A percentile compares a stretch with the other conserved stretches of the same genome.
These are phyloP conservation scores for Ochlodes sylvanus DNA, from an alignment of 2,888 invertebrate species.

Conservation along the genomic window DNA sequence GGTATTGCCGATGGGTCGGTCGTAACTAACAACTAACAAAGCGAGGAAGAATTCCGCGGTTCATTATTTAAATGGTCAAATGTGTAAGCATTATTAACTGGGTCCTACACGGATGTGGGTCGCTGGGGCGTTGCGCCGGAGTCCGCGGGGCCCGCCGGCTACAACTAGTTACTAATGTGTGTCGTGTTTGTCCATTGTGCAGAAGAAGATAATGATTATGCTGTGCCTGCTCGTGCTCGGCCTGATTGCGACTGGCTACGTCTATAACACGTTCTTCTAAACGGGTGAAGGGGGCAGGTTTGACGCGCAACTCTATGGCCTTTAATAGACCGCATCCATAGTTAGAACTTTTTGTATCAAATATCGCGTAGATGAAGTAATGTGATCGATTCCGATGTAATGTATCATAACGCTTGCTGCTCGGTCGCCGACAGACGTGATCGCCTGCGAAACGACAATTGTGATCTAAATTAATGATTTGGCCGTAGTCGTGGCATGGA, in stretches of 20 bases:
- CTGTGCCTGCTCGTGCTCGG: slow-evolving; percentile 93
- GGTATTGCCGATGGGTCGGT: too few species aligned
- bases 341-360: slow-evolving; percentile 59
- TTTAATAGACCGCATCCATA: slow-evolving; percentile 65
- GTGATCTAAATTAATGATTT: slow-evolving; percentile 49
- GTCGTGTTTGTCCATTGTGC: slow-evolving; percentile 85
- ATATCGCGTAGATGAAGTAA: slow-evolving; percentile 56
- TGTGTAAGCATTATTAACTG: neutral
- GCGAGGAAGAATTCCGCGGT: too few species aligned
- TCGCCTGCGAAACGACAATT: slow-evolving; percentile 45
- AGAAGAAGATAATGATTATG: slow-evolving; percentile 98
- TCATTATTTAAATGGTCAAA: too few species aligned
- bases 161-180: slow-evolving; percentile 71
- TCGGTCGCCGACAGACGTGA: slow-evolving; percentile 24
- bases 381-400: slow-evolving; percentile 40
- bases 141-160: slow-evolving; percentile 60
- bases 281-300: slow-evolving; percentile 78
- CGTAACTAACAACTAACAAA: too few species aligned
- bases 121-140: slow-evolving; percentile 40
- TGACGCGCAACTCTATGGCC: slow-evolving; percentile 67
- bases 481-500: slow-evolving; percentile 39
- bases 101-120: neutral
- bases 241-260: slow-evolving; percentile 86
- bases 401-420: slow-evolving; percentile 33
- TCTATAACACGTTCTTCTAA: slow-evolving; percentile 84